Percentiles rank a stretch among this genome's conserved stretches.
Evolutionary conservation across 2,888 invertebrate species (phyloP).

Genomic region (Polymixis lichenea): DNA sequence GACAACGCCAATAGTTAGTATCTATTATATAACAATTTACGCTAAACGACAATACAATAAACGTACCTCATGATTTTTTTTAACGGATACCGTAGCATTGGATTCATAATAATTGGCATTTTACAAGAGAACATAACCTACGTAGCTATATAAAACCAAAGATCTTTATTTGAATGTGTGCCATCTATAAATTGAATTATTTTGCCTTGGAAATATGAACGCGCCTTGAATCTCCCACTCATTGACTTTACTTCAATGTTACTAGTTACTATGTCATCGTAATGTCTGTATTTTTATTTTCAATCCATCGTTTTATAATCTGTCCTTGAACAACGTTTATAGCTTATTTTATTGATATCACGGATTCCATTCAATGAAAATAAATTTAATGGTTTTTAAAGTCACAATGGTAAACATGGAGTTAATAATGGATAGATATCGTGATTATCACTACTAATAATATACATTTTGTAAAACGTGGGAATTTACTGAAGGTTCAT

Average conservation of each 20-base stretch:
- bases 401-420: background rate
- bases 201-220: constrained; percentile 61
- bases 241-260: constrained; percentile 57
- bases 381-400: constrained; percentile 4
- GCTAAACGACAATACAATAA: constrained; percentile 6
- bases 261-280: constrained; percentile 45
- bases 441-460: constrained; percentile 10
- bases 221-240: constrained; percentile 66
- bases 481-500: constrained; percentile 25
- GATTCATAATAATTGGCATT: constrained; percentile 16
- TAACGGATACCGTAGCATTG: constrained; percentile 9
- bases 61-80: background rate
- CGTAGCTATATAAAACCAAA: constrained; percentile 28
- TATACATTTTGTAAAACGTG: constrained; percentile 25
- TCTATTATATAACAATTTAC: constrained; percentile 51
- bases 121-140: constrained; percentile 21
- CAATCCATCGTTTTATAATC: constrained; percentile 17
- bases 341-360: constrained; percentile 22
- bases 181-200: constrained; percentile 60
- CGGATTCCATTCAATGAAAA: background rate
- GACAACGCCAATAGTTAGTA: constrained; percentile 45
- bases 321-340: constrained; percentile 19
- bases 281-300: constrained; percentile 50
- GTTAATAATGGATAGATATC: constrained; percentile 9
- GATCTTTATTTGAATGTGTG: constrained; percentile 54